Conservation (phyloP, 2,113 vertebrate genomes). For the Pyrgilauda ruficollis region DNA sequence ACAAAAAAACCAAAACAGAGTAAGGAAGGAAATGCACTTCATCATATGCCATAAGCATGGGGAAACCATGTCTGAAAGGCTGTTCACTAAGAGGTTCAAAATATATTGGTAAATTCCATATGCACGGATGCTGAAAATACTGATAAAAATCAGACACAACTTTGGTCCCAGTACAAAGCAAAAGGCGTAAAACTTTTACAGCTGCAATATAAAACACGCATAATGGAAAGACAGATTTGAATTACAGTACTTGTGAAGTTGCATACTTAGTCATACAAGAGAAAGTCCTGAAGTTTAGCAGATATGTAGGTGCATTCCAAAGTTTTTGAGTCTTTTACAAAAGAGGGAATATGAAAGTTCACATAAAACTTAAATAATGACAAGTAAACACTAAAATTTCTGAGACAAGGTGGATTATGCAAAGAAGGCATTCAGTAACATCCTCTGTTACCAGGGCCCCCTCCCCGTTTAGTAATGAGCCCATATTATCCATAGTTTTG, state of each 20-base stretch:
- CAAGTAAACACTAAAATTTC: background rate
- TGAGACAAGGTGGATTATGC: background rate
- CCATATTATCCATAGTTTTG: background rate
- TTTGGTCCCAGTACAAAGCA: background rate
- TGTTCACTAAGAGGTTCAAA: background rate
- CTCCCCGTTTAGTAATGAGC: background rate
- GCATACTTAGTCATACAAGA: background rate
- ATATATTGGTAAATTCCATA: background rate
- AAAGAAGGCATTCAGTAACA: background rate
- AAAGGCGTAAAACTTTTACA: background rate
- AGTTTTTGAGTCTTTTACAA: background rate
- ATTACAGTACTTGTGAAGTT: background rate
- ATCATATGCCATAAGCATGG: background rate
- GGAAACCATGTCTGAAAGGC: background rate
- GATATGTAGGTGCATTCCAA: background rate
- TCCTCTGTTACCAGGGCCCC: background rate
- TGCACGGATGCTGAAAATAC: background rate
- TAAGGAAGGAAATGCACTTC: background rate
- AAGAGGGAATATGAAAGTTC: background rate
- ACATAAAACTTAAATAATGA: background rate
- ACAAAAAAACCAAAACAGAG: background rate
- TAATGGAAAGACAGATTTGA: background rate
- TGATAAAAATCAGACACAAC: background rate
- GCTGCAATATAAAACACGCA: background rate
- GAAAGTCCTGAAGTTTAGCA: background rate